These are phyloP conservation scores for Limulus polyphemus DNA, from an alignment of 2,888 invertebrate species.

Conservation along the genomic window DNA sequence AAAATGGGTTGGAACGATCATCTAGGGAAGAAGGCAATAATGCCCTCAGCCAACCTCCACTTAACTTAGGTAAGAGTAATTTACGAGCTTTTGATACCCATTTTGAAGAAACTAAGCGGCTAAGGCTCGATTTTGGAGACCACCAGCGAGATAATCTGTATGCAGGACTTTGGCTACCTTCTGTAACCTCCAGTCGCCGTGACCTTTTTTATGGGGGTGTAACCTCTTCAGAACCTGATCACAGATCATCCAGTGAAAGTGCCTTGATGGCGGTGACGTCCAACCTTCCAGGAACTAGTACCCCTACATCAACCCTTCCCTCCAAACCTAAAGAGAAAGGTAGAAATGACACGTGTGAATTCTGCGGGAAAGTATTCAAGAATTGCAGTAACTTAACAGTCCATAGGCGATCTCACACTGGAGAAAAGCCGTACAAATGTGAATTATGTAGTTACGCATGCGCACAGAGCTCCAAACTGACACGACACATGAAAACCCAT, in stretches of 20 bases:
- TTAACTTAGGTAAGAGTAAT: constrained; percentile 56
- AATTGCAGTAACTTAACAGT: constrained; percentile 98
- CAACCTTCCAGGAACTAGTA: constrained; percentile 15
- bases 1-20: constrained; percentile 11
- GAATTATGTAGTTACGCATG: constrained; percentile 97
- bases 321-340: constrained; percentile 52
- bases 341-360: constrained; percentile 92
- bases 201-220: constrained; percentile 5
- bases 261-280: constrained; percentile 25
- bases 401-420: constrained; percentile 92
- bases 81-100: constrained; percentile 46
- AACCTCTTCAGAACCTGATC: constrained; percentile 5
- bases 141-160: constrained; percentile 41
- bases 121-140: constrained; percentile 51
- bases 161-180: constrained; percentile 65
- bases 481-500: constrained; percentile 99
- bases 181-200: constrained; percentile 43
- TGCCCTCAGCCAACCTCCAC: constrained; percentile 43
- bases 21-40: constrained; percentile 15
- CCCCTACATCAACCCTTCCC: constrained; percentile 1
- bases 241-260: constrained; percentile 25
- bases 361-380: constrained; percentile 73
- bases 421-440: constrained; percentile 98
- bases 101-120: constrained; percentile 48
- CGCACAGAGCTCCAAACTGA: constrained; percentile 98